Evolutionary conservation across 2,888 invertebrate genomes (phyloP).

Genomic region (Lathronympha strigana): DNA sequence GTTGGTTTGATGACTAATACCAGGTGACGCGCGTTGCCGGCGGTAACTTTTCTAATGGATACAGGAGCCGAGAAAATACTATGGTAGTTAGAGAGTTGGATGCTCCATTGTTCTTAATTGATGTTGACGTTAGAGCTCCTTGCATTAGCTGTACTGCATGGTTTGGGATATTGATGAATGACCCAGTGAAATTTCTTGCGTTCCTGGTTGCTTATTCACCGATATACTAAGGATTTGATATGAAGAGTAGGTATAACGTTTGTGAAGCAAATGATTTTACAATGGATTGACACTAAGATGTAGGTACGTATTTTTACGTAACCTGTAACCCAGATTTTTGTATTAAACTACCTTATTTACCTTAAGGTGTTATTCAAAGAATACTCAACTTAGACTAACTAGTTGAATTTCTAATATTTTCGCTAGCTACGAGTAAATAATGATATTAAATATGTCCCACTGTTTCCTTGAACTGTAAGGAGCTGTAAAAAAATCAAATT

Average conservation of each 20-base stretch:
- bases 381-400: too few relatives aligned
- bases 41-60: slow-evolving; percentile 74
- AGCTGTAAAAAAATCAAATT: not conserved
- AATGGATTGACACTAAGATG: too few relatives aligned
- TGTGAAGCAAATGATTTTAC: too few relatives aligned
- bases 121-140: slow-evolving; percentile 58
- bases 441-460: too few relatives aligned
- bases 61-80: slow-evolving; percentile 70
- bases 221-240: not conserved
- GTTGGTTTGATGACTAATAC: slow-evolving; percentile 66
- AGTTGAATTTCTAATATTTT: too few relatives aligned
- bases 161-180: slow-evolving; percentile 16
- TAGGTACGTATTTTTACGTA: too few relatives aligned
- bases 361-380: too few relatives aligned
- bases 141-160: slow-evolving; percentile 47
- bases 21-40: slow-evolving; percentile 59
- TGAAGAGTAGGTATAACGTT: too few relatives aligned
- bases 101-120: slow-evolving; percentile 68
- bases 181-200: not conserved
- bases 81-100: slow-evolving; percentile 74
- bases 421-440: too few relatives aligned
- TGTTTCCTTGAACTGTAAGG: not conserved
- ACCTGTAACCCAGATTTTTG: too few relatives aligned
- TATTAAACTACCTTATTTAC: too few relatives aligned
- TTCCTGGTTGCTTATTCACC: not conserved